Evolutionary conservation across 1,140 invertebrate species (phyloP), one percentile per base, ranked within the genome.

Genomic region (Psix sp.): DNA sequence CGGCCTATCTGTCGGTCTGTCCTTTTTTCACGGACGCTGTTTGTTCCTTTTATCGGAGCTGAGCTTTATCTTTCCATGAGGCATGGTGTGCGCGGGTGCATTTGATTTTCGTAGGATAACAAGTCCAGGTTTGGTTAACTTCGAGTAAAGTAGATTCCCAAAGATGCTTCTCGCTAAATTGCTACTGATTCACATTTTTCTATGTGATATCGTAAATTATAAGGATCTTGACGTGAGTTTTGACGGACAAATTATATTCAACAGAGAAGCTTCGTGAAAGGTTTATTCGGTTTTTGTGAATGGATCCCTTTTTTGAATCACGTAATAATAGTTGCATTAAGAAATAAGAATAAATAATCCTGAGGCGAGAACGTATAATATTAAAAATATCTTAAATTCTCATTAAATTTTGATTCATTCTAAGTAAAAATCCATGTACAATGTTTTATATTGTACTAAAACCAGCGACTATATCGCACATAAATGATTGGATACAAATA

Each of bases 101-200:
- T 65, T 76, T 73, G 81, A 83, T 84, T 82, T 79, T 80, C 57
- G 48, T 18, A 26, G 72, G 80, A 83, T 83, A 80, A 80, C 76
- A 59, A 40, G 59, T 36, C 16, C 65, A 33, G 15, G 13, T n/a
- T 14, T 5, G 24, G 36, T 38, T 33, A 46, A 45, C 54, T 71
- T 49, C 43, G 39, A 51, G 56, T 57, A 54, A 62, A 45, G 54
- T 73, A 65, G 70, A 60, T 68, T 39, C 67, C 42, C 20, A 54
- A 56, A 43, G 56, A 71, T 71, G 40, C 38, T 10, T 31, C 59
- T 48, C 26, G 46, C 45, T 29, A 71, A 71, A 71, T 71, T 71
- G 67, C 67, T 71, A 71, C 67, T 51, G 67, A 71, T 63, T 57
- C 67, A 56, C 56, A 71, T 71, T 71, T 51, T 63, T 63, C 57